Conservation (phyloP, 2,797 vertebrate species). For the Percopsis omiscomaycus region DNA sequence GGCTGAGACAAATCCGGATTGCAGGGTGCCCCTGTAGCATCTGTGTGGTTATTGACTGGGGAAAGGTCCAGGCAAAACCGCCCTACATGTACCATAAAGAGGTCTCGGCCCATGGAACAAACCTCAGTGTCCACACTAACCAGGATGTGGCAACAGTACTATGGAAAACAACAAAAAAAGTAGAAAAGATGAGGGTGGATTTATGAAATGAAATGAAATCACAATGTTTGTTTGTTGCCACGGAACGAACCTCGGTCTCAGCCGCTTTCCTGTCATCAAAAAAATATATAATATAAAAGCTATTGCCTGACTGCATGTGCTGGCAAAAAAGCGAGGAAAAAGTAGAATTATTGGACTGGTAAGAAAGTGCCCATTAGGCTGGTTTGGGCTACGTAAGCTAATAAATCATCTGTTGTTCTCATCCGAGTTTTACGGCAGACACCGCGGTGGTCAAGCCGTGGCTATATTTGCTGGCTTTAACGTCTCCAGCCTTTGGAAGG, state of each 20-base stretch:
- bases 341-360: conserved; percentile 1
- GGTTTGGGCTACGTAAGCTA: conserved; percentile 34
- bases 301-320: conserved; percentile 22
- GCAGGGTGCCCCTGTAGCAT: conserved; percentile 63
- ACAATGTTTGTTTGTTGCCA: conserved; percentile 37
- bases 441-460: conserved; percentile 44
- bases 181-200: conserved; percentile 36
- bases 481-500: conserved; percentile 56
- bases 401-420: conserved; percentile 58
- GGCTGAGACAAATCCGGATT: conserved; percentile 60
- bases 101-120: conserved; percentile 30
- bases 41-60: conserved; percentile 64
- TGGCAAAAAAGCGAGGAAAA: conserved; percentile 1
- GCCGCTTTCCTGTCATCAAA: conserved; percentile 40
- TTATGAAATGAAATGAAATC: conserved; percentile 41
- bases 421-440: conserved; percentile 50
- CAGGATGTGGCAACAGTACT: conserved; percentile 13
- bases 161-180: conserved; percentile 4
- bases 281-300: conserved; percentile 24
- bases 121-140: conserved; percentile 22
- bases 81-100: conserved; percentile 34
- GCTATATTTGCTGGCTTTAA: conserved; percentile 52
- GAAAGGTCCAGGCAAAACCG: conserved; percentile 58
- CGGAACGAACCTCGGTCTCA: conserved; percentile 33
- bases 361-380: conserved; percentile 35